Conservation (phyloP, 2,888 invertebrate genomes). For the Drosophila vallismaia region DNA sequence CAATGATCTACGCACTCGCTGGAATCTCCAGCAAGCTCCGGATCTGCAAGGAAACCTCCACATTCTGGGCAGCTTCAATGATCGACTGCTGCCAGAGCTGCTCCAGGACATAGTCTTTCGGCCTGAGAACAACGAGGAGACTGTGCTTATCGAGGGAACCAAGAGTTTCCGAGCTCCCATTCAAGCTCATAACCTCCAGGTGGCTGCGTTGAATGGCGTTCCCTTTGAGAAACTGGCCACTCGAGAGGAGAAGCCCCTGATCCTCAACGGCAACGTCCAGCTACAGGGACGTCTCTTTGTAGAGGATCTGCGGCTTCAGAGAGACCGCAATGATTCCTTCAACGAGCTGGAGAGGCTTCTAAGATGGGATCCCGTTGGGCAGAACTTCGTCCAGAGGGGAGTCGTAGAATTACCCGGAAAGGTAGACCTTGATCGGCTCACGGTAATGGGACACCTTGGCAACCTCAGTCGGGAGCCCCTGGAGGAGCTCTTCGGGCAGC, state of each 20-base stretch:
- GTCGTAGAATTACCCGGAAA: constrained; percentile 54
- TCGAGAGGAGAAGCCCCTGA: constrained; percentile 55
- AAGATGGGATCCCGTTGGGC: constrained; percentile 61
- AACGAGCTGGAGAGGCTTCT: constrained; percentile 50
- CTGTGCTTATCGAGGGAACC: constrained; percentile 54
- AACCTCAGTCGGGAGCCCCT: constrained; percentile 70
- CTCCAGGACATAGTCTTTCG: constrained; percentile 83
- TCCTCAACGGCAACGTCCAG: constrained; percentile 67
- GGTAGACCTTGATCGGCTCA: constrained; percentile 62
- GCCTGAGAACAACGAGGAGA: constrained; percentile 65
- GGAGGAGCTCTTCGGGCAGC: constrained; percentile 69
- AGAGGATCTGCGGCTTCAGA: constrained; percentile 65
- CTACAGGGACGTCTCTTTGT: constrained; percentile 76
- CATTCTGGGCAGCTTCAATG: constrained; percentile 81
- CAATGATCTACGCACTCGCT: constrained; percentile 77
- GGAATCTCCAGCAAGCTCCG: constrained; percentile 76
- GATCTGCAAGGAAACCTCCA: constrained; percentile 63
- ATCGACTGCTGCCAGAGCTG: constrained; percentile 80
- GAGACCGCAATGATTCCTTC: constrained; percentile 28
- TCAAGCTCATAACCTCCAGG: constrained; percentile 76
- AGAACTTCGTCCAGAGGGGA: constrained; percentile 74
- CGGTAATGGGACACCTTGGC: constrained; percentile 68
- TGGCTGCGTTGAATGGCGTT: constrained; percentile 83
- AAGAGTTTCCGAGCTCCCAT: constrained; percentile 74
- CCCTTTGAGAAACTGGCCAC: constrained; percentile 82